Conservation (phyloP, 2,888 invertebrate species). For the Helleia helle region DNA sequence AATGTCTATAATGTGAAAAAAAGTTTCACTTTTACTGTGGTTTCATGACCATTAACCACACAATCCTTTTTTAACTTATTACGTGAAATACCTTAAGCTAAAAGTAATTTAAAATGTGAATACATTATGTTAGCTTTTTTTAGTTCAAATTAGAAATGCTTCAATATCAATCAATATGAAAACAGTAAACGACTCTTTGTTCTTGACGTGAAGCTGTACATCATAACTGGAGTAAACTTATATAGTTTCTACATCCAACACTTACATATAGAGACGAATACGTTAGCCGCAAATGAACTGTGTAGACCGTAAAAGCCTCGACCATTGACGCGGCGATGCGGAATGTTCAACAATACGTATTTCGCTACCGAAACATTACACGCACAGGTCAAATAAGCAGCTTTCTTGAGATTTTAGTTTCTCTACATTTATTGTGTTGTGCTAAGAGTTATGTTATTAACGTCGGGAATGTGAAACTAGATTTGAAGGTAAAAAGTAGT, state of each 20-base stretch:
- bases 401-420: constrained; percentile 2
- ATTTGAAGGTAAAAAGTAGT: too few species aligned
- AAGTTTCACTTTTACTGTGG: too few species aligned
- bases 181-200: neutral
- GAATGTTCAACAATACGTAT: constrained; percentile 26
- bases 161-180: neutral
- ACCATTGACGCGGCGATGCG: constrained; percentile 34
- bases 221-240: too few species aligned
- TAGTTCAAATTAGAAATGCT: neutral
- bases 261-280: constrained; percentile 24
- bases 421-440: too few species aligned
- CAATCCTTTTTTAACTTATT: too few species aligned
- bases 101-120: too few species aligned
- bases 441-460: too few species aligned
- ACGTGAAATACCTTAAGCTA: too few species aligned
- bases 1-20: too few species aligned
- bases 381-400: neutral
- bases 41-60: too few species aligned
- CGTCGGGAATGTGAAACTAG: too few species aligned
- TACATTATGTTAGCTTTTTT: too few species aligned
- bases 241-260: neutral
- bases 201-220: neutral
- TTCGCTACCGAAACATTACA: neutral
- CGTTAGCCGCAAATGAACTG: constrained; percentile 25
- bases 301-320: constrained; percentile 35